A percentile compares a stretch with the other conserved stretches of the same genome.
Conservation (phyloP, 2,797 vertebrate genomes). For the Iguana delicatissima region DNA sequence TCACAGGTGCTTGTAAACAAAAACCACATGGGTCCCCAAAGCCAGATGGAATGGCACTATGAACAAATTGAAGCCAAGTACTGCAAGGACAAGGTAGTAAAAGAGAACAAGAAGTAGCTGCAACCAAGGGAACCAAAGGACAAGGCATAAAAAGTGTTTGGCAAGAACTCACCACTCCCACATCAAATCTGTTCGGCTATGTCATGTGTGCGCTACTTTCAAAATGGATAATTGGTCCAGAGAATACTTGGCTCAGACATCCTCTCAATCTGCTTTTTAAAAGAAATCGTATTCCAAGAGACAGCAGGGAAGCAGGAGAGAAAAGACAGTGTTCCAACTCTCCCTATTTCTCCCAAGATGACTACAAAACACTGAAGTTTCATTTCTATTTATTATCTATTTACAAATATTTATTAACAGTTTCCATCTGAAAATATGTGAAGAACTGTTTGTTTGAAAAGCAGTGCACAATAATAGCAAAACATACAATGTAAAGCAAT, state of each 20-base stretch:
- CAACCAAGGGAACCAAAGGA: background rate
- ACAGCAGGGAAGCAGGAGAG: background rate
- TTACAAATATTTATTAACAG: background rate
- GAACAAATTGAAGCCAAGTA: background rate
- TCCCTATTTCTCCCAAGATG: too few relatives aligned
- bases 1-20: background rate
- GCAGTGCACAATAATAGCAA: background rate
- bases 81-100: background rate
- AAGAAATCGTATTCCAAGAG: background rate
- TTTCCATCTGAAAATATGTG: background rate
- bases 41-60: background rate
- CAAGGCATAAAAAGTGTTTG: background rate
- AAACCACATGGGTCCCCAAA: background rate
- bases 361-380: background rate
- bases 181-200: background rate
- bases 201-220: background rate
- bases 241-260: background rate
- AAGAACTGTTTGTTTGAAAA: too few relatives aligned
- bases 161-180: background rate
- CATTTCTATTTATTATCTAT: background rate
- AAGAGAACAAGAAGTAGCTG: background rate
- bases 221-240: background rate
- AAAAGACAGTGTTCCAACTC: background rate
- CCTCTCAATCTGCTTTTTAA: background rate
- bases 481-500: background rate